phyloP scores from a whole-genome alignment of 2,888 invertebrate species.

The Philereme vetulata region DNA sequence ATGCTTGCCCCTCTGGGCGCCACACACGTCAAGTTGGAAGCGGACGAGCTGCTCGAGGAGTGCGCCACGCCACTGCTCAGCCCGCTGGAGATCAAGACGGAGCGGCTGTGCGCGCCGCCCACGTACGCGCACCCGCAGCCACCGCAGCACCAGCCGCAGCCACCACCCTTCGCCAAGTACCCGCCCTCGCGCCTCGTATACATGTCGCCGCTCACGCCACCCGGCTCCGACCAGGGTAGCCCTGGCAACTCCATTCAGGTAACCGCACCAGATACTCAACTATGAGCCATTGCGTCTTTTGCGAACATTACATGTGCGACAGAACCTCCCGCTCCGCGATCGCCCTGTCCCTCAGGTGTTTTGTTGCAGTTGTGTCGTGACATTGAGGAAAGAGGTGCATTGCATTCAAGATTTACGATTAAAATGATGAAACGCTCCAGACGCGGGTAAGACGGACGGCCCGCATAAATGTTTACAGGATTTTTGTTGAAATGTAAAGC shows the following conservation, averaged over 20 bases:
- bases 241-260: constrained; percentile 88
- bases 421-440: constrained; percentile 41
- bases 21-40: constrained; percentile 91
- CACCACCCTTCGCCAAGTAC: constrained; percentile 71
- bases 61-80: constrained; percentile 89
- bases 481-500: constrained; percentile 27
- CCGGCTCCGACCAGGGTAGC: constrained; percentile 94
- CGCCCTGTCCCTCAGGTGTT: constrained; percentile 37
- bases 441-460: constrained; percentile 42
- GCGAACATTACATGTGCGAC: constrained; percentile 62
- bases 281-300: constrained; percentile 41
- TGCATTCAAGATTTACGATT: constrained; percentile 38
- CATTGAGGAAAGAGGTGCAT: constrained; percentile 34
- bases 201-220: constrained; percentile 93
- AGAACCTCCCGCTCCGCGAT: constrained; percentile 71
- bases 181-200: constrained; percentile 85
- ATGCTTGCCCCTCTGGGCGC: constrained; percentile 89
- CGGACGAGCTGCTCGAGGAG: constrained; percentile 85
- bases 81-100: constrained; percentile 92
- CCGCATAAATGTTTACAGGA: constrained; percentile 43
- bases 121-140: constrained; percentile 67
- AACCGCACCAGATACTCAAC: constrained; percentile 37
- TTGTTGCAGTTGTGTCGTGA: constrained; percentile 45
- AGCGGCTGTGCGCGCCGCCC: constrained; percentile 86
- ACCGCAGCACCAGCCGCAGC: constrained; percentile 63